Percentiles rank a stretch among this genome's conserved stretches.
Evolutionary conservation across 2,888 invertebrate species (phyloP).

Genomic region (Osmoderma eremita): DNA sequence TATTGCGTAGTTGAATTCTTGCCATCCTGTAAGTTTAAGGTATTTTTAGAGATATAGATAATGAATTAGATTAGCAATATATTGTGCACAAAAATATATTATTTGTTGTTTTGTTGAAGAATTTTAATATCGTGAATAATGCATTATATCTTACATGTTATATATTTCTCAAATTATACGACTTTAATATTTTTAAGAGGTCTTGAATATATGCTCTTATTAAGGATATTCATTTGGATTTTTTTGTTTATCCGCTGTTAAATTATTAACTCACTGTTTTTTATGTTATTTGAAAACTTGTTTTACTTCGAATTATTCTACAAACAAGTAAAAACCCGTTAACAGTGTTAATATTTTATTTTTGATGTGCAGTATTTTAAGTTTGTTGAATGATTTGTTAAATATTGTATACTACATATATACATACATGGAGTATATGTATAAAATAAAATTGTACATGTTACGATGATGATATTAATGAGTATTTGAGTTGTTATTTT

Average conservation of each 20-base stretch:
- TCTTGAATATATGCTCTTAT: background rate
- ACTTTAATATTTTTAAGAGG: too few relatives aligned
- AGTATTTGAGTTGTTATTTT: conserved; percentile 39
- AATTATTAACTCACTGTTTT: too few relatives aligned
- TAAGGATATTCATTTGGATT: background rate
- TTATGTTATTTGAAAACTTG: background rate
- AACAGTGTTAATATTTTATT: conserved; percentile 14
- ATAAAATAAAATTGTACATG: conserved; percentile 12
- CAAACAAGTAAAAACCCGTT: background rate
- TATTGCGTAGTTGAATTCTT: conserved; percentile 48
- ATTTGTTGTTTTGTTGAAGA: conserved; percentile 54
- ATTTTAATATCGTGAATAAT: conserved; percentile 43
- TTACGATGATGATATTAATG: conserved; percentile 35
- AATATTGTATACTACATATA: conserved; percentile 24
- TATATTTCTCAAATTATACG: background rate
- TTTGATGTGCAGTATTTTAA: conserved; percentile 32
- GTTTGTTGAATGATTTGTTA: conserved; percentile 32
- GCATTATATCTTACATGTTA: conserved; percentile 46
- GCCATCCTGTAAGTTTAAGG: conserved; percentile 45
- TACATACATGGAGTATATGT: background rate
- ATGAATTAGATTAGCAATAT: conserved; percentile 55
- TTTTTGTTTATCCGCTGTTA: background rate
- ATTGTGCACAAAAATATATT: conserved; percentile 56
- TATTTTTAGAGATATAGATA: conserved; percentile 39
- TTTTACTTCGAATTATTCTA: background rate